Conservation (phyloP, 1,140 invertebrate species). For the Matsumurasca onukii region DNA sequence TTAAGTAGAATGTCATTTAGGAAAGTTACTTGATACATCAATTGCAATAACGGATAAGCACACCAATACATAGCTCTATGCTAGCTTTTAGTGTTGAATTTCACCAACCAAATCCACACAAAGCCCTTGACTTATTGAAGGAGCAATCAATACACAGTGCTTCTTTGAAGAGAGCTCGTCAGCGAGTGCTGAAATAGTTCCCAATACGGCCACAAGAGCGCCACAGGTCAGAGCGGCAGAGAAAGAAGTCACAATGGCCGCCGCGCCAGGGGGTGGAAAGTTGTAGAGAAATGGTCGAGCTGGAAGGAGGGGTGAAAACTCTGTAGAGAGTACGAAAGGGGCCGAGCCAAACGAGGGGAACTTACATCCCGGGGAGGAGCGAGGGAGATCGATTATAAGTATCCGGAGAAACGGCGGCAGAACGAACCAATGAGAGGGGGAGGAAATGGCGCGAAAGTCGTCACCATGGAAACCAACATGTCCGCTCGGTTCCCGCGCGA, state of each 20-base stretch:
- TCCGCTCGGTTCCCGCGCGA: background rate
- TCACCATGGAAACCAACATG: background rate
- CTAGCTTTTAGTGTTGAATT: background rate
- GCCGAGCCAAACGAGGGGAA: background rate
- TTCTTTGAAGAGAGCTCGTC: background rate
- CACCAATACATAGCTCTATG: background rate
- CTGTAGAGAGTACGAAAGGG: background rate
- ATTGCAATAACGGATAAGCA: too few species aligned
- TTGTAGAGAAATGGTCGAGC: slow-evolving; percentile 13
- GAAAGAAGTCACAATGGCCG: slow-evolving; percentile 7
- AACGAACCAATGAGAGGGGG: slow-evolving; percentile 22
- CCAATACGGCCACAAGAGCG: background rate
- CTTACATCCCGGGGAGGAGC: background rate
- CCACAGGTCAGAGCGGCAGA: slow-evolving; percentile 10
- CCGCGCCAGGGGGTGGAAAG: slow-evolving; percentile 16
- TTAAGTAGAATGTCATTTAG: too few species aligned
- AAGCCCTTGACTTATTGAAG: background rate
- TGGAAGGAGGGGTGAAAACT: slow-evolving; percentile 23
- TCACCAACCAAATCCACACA: background rate
- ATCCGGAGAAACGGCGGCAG: background rate
- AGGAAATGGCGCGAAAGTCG: background rate
- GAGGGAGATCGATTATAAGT: slow-evolving; percentile 7
- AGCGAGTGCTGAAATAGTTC: slow-evolving; percentile 9
- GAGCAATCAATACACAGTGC: background rate
- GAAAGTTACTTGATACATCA: too few species aligned